A percentile compares a stretch with the other conserved stretches of the same genome.
phyloP scores from a whole-genome alignment of 2,888 invertebrate genomes.

The Octonoba sinensis region DNA sequence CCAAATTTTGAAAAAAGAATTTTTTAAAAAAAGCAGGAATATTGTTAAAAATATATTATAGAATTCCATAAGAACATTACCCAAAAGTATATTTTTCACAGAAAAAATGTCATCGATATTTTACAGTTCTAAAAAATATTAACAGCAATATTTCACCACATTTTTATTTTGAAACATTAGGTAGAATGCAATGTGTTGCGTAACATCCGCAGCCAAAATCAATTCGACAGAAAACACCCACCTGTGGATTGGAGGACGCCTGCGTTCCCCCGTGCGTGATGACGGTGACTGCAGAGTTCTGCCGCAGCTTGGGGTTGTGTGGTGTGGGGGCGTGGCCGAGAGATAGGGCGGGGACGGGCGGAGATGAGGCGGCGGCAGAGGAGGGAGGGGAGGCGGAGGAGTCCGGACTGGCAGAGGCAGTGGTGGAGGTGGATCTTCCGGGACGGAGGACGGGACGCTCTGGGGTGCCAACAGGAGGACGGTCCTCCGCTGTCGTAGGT shows the following conservation, averaged over 20 bases:
- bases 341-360: conserved; percentile 23
- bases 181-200: no score
- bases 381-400: conserved; percentile 23
- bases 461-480: conserved; percentile 32
- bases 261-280: conserved; percentile 74
- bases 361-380: conserved; percentile 28
- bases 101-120: no score
- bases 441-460: conserved; percentile 46
- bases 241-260: conserved; percentile 66
- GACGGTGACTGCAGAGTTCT: conserved; percentile 83
- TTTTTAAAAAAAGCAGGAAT: no score
- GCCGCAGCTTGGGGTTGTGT: conserved; percentile 43
- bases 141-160: no score
- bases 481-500: conserved; percentile 65
- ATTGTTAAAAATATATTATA: no score
- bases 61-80: no score
- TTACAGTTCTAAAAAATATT: neutral
- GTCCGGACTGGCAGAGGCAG: conserved; percentile 49
- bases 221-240: neutral
- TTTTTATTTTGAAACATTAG: no score
- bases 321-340: conserved; percentile 29
- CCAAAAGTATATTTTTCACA: no score
- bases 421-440: conserved; percentile 59
- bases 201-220: no score
- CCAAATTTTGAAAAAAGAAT: no score